Evolutionary conservation across 2,113 vertebrate genomes (phyloP), one percentile per base, ranked within the genome.

Genomic region (Raja brachyura): DNA sequence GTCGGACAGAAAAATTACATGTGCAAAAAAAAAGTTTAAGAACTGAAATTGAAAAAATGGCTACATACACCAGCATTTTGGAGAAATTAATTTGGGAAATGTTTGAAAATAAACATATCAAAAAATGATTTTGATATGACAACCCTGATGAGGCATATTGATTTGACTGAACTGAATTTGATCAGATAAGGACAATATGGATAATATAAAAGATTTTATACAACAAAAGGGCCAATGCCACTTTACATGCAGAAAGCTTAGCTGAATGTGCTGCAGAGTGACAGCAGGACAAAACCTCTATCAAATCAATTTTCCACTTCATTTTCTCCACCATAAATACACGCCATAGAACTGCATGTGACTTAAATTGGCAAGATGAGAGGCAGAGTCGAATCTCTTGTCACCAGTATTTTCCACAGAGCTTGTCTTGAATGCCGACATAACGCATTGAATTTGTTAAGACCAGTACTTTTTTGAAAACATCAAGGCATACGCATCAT

Each of bases 281-380:
- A 97, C 97, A 97, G 96, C 95, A 95, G 96, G 96, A 97, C 96
- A 97, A 97, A 97, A 96, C 93, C 95, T 96, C 96, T 96, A 97
- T 97, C 96, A 96, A 95, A 96, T 95, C 96, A 97, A 97, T 97
- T 97, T 97, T 97, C 96, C 97, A 96, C 96, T 97, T 97, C 96
- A 95, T 96, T 96, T 96, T 96, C 96, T 93, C 95, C 95, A 95
- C 96, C 96, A 96, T 96, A 96, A 96, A 96, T 96, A 96, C 94
- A 95, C 95, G 96, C 95, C 95, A 95, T 95, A 95, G 94, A 96
- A 94, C 94, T 96, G 94, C 96, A 96, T 96, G 96, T 97, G 96
- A 96, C 96, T 96, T 95, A 96, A 96, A 97, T 97, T 96, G 97
- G 95, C 95, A 94, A 94, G 94, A 95, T 94, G 95, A 96, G 95